Evolutionary conservation across 2,113 vertebrate genomes (phyloP), one percentile per base, ranked within the genome.

Genomic region (Chaetura pelagica): DNA sequence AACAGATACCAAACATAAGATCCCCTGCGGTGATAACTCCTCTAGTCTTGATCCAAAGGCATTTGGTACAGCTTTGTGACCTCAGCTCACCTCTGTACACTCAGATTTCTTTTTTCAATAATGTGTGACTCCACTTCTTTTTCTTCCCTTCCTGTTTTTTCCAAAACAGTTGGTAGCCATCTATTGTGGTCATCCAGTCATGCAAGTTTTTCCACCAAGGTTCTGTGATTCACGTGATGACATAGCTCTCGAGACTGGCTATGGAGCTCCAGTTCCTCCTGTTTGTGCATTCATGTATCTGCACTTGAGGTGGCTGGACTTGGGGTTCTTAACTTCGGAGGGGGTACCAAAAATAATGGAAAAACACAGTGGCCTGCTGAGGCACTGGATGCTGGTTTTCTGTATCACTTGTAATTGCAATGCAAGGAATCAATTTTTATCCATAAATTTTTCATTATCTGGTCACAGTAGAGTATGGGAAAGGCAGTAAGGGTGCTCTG

Each of bases 211-310:
- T 51, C 55, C 15, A 15, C 24, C 4, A 38, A 20, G 7, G 48
- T 69, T 71, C 20, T 34, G 64, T 42, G 69, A 17, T 49, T 51
- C 69, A 35, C 66, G 0, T 15, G 23, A 32, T 2, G 6, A 3
- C 5, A 4, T 18, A 48, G 24, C 38, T 9, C 52, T 74, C 61
- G 71, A 42, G 20, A 58, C 3, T 1, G 1, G 49, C 2, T 0
- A 0, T 7, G 15, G 67, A 75, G 35, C 67, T 86, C 14, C 26
- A 34, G 12, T 86, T 74, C 21, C 20, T 44, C 26, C 54, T 12
- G 0, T 21, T 66, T 40, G 29, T 69, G 10, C 5, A 2, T 29
- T 78, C 42, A 4, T 44, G 29, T 7, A 54, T 15, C 2, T 10
- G 6, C 6, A 32, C 11, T 52, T 22, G 12, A 54, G 51, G 44